A percentile compares a stretch with the other conserved stretches of the same genome.
phyloP scores from a whole-genome alignment of 2,888 invertebrate species.

The Leptinotarsa peninsularis region DNA sequence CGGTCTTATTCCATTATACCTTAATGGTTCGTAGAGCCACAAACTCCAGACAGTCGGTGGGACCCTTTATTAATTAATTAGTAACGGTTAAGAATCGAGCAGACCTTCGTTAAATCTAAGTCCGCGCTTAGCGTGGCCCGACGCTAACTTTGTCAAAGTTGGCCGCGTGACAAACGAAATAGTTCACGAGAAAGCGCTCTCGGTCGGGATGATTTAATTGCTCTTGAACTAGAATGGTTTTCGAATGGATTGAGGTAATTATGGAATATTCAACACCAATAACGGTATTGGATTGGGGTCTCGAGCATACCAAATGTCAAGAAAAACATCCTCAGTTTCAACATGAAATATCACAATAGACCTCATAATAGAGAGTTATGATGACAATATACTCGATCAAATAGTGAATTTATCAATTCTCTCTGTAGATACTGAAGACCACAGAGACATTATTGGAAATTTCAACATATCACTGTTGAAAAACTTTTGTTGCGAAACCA shows the following conservation, averaged over 20 bases:
- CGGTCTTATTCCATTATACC: constrained; percentile 40
- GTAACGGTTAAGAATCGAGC: constrained; percentile 40
- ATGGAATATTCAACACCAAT: background rate
- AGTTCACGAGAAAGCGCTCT: constrained; percentile 29
- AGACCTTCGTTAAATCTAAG: constrained; percentile 39
- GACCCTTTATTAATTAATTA: constrained; percentile 44
- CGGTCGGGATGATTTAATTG: constrained; percentile 33
- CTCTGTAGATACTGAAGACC: no score
- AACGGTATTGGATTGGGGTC: background rate
- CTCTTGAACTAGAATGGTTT: constrained; percentile 22
- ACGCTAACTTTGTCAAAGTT: constrained; percentile 37
- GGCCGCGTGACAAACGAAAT: constrained; percentile 34
- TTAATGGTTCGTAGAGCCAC: constrained; percentile 35
- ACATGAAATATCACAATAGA: no score
- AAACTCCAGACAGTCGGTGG: constrained; percentile 35
- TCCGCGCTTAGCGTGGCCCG: constrained; percentile 34
- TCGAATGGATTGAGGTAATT: constrained; percentile 18
- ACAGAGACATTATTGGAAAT: no score
- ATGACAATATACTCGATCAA: no score
- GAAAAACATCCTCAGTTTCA: background rate
- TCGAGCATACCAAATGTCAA: background rate
- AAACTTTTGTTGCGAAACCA: no score
- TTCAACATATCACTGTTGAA: no score
- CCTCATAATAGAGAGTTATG: no score
- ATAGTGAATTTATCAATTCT: no score